Evolutionary conservation across 1,140 invertebrate genomes (phyloP).

Genomic region (Acromyrmex heyeri): DNA sequence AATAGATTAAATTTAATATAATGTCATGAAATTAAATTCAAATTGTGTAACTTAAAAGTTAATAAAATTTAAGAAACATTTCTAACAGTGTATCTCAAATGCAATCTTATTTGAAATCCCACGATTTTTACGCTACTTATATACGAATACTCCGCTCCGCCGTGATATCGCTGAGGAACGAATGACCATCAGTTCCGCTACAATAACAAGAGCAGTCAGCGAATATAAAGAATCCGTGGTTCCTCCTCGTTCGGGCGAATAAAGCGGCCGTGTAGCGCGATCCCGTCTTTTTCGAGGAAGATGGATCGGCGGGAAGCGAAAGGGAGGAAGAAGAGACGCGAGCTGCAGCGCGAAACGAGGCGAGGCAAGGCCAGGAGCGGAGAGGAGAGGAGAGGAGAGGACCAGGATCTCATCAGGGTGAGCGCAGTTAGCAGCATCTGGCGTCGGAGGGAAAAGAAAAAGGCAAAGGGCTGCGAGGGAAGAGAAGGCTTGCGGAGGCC

Average conservation of each 20-base stretch:
- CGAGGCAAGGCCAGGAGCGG: neutral
- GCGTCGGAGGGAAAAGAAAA: constrained; percentile 68
- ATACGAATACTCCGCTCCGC: neutral
- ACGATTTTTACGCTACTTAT: constrained; percentile 9
- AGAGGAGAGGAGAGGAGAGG: neutral
- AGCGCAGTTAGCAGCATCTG: constrained; percentile 78
- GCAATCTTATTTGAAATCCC: constrained; percentile 10
- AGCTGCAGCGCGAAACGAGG: constrained; percentile 15
- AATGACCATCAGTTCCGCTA: constrained; percentile 24
- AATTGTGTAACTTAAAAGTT: too few species aligned
- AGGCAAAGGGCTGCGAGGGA: constrained; percentile 8
- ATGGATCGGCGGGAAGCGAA: constrained; percentile 34
- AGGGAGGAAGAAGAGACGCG: constrained; percentile 41
- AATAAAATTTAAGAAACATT: too few species aligned
- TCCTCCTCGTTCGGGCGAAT: constrained; percentile 42
- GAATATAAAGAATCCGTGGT: constrained; percentile 57
- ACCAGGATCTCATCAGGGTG: constrained; percentile 71
- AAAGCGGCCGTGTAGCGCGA: constrained; percentile 44
- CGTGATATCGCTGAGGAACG: constrained; percentile 22
- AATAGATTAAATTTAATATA: too few species aligned
- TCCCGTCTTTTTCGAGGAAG: constrained; percentile 61
- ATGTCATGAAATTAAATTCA: too few species aligned
- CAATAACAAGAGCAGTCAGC: constrained; percentile 43
- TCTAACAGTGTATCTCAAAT: too few species aligned
- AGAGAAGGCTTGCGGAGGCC: neutral